A percentile compares a stretch with the other conserved stretches of the same genome.
phyloP scores from a whole-genome alignment of 2,113 vertebrate species.

The Chascanopsetta lugubris region DNA sequence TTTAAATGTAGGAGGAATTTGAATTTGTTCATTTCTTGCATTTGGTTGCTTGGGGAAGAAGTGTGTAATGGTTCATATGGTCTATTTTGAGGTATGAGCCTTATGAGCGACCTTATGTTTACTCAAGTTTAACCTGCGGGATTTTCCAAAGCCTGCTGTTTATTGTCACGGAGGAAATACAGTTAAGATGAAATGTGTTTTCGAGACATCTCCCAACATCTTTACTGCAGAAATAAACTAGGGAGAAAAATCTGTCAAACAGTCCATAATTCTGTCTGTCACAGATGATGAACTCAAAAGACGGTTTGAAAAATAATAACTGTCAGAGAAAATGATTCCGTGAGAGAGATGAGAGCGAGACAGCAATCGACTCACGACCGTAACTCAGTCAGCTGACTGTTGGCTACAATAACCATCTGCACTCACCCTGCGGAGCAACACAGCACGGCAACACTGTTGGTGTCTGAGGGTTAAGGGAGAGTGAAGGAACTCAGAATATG shows the following conservation, averaged over 20 bases:
- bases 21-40: no score
- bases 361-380: neutral
- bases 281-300: conserved; percentile 6
- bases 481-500: no score
- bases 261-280: neutral
- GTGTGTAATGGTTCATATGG: neutral
- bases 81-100: no score
- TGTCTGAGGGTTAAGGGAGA: no score
- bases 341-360: neutral
- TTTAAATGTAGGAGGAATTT: no score
- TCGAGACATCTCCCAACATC: neutral
- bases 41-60: no score
- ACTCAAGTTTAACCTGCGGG: neutral
- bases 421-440: neutral
- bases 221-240: conserved; percentile 2
- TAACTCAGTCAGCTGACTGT: neutral
- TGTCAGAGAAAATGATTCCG: neutral
- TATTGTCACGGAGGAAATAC: neutral
- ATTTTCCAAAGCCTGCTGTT: neutral
- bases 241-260: conserved; percentile 3
- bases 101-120: neutral
- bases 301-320: neutral
- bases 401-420: neutral
- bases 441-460: no score
- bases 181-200: neutral